Evolutionary conservation across 2,797 vertebrate species (phyloP).

Genomic region (Ctenopoma kingsleyae): DNA sequence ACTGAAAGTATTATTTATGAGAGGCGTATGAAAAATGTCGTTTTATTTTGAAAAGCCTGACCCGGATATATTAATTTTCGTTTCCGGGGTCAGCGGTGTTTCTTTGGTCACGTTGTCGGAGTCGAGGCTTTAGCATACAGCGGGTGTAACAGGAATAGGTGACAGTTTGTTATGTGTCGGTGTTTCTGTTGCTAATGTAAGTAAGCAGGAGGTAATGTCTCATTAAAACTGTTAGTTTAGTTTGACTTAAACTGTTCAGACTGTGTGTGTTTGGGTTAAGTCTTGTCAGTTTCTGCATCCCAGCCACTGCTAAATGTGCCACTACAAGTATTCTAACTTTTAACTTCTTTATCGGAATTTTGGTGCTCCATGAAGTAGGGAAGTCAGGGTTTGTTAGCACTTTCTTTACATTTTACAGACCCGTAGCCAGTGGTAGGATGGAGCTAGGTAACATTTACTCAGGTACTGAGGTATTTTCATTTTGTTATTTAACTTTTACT

Average conservation of each 20-base stretch:
- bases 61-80: background rate
- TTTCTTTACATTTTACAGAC: background rate
- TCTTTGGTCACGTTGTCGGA: background rate
- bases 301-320: background rate
- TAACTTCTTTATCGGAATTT: too few species aligned
- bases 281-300: background rate
- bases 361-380: too few species aligned
- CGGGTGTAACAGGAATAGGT: rapidly evolving
- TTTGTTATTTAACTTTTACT: too few species aligned
- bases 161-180: background rate
- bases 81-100: background rate
- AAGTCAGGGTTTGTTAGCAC: too few species aligned
- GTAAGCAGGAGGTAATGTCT: background rate
- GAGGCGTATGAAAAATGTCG: rapidly evolving
- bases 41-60: constrained; percentile 23
- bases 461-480: too few species aligned
- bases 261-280: background rate
- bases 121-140: background rate
- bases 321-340: too few species aligned
- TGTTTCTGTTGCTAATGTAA: background rate
- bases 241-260: background rate
- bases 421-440: too few species aligned
- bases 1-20: too few species aligned
- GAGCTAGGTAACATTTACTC: too few species aligned
- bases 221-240: background rate